Evolutionary conservation across 92 coral and sea anemone genomes (phyloP).

Genomic region (Siderastrea siderea): DNA sequence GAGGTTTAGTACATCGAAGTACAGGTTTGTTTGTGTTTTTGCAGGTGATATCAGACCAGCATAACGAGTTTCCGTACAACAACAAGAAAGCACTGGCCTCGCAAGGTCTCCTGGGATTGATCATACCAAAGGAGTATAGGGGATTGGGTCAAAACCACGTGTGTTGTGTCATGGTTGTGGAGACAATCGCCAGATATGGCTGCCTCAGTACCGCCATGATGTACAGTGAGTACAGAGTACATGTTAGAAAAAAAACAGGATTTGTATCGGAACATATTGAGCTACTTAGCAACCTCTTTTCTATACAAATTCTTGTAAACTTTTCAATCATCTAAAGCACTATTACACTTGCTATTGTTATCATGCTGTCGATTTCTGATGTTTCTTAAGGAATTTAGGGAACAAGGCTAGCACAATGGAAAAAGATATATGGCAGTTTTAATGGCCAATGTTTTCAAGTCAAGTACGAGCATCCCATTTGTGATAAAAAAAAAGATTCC

Average conservation of each 20-base stretch:
- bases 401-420: no score
- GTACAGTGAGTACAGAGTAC: conserved; percentile 23
- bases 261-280: background rate
- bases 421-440: no score
- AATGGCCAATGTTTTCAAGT: no score
- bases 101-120: conserved; percentile 50
- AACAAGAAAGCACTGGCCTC: conserved; percentile 53
- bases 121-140: conserved; percentile 49
- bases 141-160: conserved; percentile 59
- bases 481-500: no score
- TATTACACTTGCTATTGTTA: no score
- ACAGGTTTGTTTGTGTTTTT: background rate
- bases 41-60: conserved; percentile 40
- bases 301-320: no score
- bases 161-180: conserved; percentile 48
- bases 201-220: conserved; percentile 56
- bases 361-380: no score
- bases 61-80: conserved; percentile 34
- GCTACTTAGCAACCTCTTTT: no score
- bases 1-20: background rate
- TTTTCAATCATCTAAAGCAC: no score
- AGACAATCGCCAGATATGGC: conserved; percentile 59
- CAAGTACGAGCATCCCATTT: no score
- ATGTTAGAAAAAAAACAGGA: background rate
- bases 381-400: no score